Base-by-base conservation (phyloP, 2,888 invertebrate species). In the Pammene fasciana region DNA sequence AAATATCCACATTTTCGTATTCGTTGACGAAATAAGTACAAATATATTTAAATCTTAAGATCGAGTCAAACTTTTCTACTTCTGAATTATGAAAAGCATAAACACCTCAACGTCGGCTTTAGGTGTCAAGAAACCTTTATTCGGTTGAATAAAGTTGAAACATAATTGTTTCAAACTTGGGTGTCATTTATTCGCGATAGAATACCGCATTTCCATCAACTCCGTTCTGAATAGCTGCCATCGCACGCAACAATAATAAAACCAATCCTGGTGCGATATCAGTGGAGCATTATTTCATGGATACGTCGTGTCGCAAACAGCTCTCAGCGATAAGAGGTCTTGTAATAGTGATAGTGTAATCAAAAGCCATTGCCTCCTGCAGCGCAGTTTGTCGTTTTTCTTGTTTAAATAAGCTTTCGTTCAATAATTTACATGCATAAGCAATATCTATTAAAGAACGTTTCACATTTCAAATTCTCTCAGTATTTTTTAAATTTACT, bases 321-420 rank as follows among this genome's bases (percentile, higher is more conserved):
- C 52, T 54, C 60, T 38, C 52, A 4, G 14, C 52, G 57, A 64
- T 64, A 59, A 68, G 52, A 52, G 57, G 64, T 57, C 36, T 34
- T 68, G 46, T 68, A 61, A 41, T 56, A 45, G 36, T 52, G 62
- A 68, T 65, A 68, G 50, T 59, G 45, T 16, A 59, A 64, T 68
- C 68, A 57, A 43, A 38, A 62, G 56, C 48, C 34, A 34, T 8
- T 38, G 48, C 41, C 62, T 52, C 62, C 62, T 52, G 62, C 9
- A 50, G 62, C 18, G 62, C 41, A 52, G 41, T 62, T 16, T 18
- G 52, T n/a, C 50, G 41, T 38, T 48, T 52, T 50, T 62, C 50
- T 13, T 41, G 41, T 52, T 61, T 41, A 62, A 41, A 50, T 50
- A 52, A 52, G 18, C 50, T 52, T 38, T 52, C 26, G 4, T 52